A percentile compares a stretch with the other conserved stretches of the same genome.
These are phyloP conservation scores for Nymphalis polychloros DNA, from an alignment of 2,888 invertebrate species.

Conservation along the genomic window DNA sequence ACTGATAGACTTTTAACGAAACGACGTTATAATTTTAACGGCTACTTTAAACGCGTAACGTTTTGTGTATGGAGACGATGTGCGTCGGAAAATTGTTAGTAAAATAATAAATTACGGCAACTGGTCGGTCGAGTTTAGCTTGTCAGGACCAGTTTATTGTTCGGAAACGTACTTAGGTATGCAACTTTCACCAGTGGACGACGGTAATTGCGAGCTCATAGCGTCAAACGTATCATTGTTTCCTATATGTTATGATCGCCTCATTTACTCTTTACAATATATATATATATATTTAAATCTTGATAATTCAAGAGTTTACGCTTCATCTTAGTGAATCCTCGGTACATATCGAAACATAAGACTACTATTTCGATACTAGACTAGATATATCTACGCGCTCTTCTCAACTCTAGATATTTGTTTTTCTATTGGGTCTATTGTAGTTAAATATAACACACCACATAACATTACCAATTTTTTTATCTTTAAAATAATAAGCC, in stretches of 20 bases:
- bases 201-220: conserved; percentile 46
- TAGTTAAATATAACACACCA: too few species aligned
- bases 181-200: conserved; percentile 56
- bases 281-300: background rate
- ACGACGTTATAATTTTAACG: conserved; percentile 15
- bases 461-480: too few species aligned
- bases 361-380: too few species aligned
- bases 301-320: background rate
- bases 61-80: conserved; percentile 20
- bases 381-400: too few species aligned
- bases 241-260: conserved; percentile 21
- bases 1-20: background rate
- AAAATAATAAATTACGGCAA: conserved; percentile 52
- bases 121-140: conserved; percentile 50
- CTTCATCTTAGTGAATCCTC: background rate
- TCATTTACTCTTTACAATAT: background rate
- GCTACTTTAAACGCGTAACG: conserved; percentile 6
- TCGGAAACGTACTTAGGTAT: conserved; percentile 53
- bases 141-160: conserved; percentile 63
- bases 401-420: too few species aligned
- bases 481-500: too few species aligned
- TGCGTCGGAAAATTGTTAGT: conserved; percentile 45
- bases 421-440: too few species aligned
- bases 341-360: too few species aligned
- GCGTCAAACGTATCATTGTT: conserved; percentile 45